Conservation (phyloP, 1,140 invertebrate species). For the Triops cancriformis region DNA sequence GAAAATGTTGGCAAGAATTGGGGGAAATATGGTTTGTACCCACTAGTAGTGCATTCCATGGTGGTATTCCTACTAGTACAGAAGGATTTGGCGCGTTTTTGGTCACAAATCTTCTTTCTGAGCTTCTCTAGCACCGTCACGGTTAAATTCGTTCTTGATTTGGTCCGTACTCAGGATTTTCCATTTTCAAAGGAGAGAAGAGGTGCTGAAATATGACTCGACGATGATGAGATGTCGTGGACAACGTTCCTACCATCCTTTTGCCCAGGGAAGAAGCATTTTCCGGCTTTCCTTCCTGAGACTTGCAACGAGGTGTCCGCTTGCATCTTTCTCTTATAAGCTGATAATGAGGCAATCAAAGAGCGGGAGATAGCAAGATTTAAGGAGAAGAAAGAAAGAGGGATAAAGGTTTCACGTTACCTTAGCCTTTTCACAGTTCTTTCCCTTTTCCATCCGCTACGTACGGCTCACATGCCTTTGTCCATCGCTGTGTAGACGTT, state of each 20-base stretch:
- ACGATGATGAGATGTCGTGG: neutral
- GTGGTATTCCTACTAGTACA: no score
- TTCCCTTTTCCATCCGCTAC: neutral
- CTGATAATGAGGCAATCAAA: conserved; percentile 14
- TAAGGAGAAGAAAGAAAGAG: neutral
- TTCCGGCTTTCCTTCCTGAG: neutral
- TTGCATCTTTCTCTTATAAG: neutral
- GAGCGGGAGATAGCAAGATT: neutral
- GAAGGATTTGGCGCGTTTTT: no score
- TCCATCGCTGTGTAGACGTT: neutral
- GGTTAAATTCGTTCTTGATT: neutral
- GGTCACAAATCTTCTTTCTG: no score
- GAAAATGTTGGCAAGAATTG: no score
- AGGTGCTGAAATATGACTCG: neutral
- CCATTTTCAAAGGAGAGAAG: neutral
- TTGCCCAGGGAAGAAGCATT: neutral
- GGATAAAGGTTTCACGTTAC: conserved; percentile 3
- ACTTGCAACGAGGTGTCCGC: neutral
- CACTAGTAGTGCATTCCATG: no score
- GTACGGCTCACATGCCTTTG: conserved; percentile 1
- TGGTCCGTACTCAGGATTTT: neutral
- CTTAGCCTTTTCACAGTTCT: neutral
- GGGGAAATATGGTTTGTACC: no score
- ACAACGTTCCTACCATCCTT: neutral
- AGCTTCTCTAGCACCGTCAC: neutral